Evolutionary conservation across 2,888 invertebrate genomes (phyloP), one percentile per base, ranked within the genome.

Genomic region (Malthinus flaveolus): DNA sequence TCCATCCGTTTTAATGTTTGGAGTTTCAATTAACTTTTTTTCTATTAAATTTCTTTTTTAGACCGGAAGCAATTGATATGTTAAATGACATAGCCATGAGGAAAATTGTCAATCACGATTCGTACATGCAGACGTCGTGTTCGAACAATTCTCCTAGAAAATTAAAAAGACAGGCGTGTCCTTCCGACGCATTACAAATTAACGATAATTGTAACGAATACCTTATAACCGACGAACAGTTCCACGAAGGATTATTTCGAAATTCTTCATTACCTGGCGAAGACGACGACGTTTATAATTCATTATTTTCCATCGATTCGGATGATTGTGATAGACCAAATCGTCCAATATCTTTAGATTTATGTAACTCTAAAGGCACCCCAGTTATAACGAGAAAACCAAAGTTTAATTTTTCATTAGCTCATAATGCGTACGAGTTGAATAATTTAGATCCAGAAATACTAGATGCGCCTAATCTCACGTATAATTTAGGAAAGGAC

Each of bases 11-110:
- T 23, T 23, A 23, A 23, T 23, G 23, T 23, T 23, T 23, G 23
- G 5, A 23, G 23, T 23, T 23, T 23, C 23, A 23, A 23, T 23
- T 23, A 23, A 23, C 23, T 23, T 23, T 23, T 23, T 23, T 23
- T 37, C 3, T 15, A 12, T 13, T 7, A 35, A 39, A 36, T 1
- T 42, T 23, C 5, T 45, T 57, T 74, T 74, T 10, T 73, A 88
- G 90, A 75, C 87, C 91, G 80, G 92, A 93, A 82, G 93, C 93
- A 54, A 86, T 91, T 57, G 91, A 92, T 68, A 90, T 92, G 89
- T 80, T 93, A 48, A 90, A 88, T 74, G 92, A 92, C 77, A 81
- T 92, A 68, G 90, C 91, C 1, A 88, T 89, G 34, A 83, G 90
- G 37, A 87, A 91, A 66, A 82, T 89, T 64, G 85, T 85, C 68